Percentiles rank a stretch among this genome's conserved stretches.
Evolutionary conservation across 2,113 vertebrate genomes (phyloP).

Genomic region (Petrocephalus zakoni): DNA sequence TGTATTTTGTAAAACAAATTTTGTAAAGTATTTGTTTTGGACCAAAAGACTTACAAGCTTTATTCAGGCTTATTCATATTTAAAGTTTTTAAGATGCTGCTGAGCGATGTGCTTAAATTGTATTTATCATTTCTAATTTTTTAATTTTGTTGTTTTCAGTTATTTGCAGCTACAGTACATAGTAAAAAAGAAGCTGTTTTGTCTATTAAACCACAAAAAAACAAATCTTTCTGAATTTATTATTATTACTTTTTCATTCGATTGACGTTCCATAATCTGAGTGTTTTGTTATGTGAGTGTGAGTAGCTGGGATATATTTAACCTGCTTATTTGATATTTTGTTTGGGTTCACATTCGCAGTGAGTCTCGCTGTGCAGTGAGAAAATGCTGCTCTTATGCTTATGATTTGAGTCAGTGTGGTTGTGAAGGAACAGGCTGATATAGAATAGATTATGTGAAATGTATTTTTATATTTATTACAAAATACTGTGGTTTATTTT

Average conservation of each 20-base stretch:
- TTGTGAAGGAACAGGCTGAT: not conserved
- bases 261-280: not conserved
- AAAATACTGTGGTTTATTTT: too few relatives aligned
- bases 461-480: not conserved
- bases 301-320: not conserved
- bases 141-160: not conserved
- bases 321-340: not conserved
- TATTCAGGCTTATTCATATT: not conserved
- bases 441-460: not conserved
- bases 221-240: not conserved
- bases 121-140: not conserved
- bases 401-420: not conserved
- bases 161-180: not conserved
- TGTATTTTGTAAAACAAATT: not conserved
- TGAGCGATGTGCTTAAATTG: not conserved
- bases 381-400: not conserved
- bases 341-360: not conserved
- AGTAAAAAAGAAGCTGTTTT: not conserved
- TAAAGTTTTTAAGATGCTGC: not conserved
- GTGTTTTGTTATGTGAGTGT: not conserved
- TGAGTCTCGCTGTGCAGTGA: not conserved
- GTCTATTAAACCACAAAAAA: not conserved
- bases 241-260: not conserved
- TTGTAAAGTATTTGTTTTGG: not conserved
- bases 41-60: not conserved